Evolutionary conservation across 2,113 vertebrate species (phyloP), one percentile per base, ranked within the genome.

Genomic region (Papio anubis): DNA sequence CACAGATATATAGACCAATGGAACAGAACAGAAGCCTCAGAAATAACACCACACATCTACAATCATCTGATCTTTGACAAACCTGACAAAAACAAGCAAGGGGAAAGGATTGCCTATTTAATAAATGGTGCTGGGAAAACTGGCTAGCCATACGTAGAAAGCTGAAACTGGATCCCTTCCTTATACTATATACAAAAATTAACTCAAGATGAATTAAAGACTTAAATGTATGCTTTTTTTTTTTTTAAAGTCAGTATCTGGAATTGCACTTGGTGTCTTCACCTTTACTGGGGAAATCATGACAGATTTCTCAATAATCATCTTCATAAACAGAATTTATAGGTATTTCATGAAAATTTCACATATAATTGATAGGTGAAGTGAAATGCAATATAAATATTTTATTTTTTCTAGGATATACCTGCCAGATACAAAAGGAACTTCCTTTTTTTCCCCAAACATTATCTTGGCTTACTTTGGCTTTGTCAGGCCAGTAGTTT

Each of bases 351-450:
- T 32, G 72, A 72, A n/a, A 97, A n/a, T 6, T 75, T 88, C 40
- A 52, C 7, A 64, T 64, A 82, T n/a, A 89, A 89, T 72, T 66
- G 14, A 73, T n/a, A 90, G 38, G 12, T 52, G 7, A 91, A 82
- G 30, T 57, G 66, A 25, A 17, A 61, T 40, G 45, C 8, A 61
- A 11, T 94, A 89, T 48, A 76, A 75, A 68, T 87, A 92, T 85
- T 92, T 96, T 87, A 90, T 88, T 61, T 93, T 93, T 86, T 90
- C 8, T 82, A 68, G 32, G n/a, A 59, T 55, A 72, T 45, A 86
- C 43, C 3, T 64, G 9, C 4, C 40, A 91, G 59, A 66, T 59
- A 48, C 9, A 81, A 95, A 88, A 81, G 50, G 57, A 86, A 43
- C 18, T 43, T 43, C 12, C 8, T n/a, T 80, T 80, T 3, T 17